These are phyloP conservation scores for Zenarchopterus dispar DNA, from an alignment of 2,797 vertebrate genomes.

Conservation along the genomic window DNA sequence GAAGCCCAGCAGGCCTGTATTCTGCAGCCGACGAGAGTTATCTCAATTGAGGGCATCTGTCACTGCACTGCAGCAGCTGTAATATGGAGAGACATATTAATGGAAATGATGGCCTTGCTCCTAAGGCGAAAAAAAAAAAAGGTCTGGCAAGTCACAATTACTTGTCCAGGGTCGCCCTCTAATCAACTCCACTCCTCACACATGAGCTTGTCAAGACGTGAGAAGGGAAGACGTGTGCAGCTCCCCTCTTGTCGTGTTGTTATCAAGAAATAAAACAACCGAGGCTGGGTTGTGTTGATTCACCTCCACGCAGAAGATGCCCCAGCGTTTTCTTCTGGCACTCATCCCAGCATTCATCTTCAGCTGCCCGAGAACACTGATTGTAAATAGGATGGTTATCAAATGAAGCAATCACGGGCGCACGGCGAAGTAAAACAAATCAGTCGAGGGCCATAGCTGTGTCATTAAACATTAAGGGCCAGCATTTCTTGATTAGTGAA, in stretches of 20 bases:
- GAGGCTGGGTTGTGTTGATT: constrained; percentile 50
- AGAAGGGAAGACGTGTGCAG: constrained; percentile 47
- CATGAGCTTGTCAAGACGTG: constrained; percentile 60
- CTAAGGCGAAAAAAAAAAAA: constrained; percentile 40
- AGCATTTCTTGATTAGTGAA: constrained; percentile 68
- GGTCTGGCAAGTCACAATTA: constrained; percentile 69
- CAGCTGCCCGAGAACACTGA: constrained; percentile 55
- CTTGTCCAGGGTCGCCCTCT: constrained; percentile 63
- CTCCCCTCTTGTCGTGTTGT: constrained; percentile 43
- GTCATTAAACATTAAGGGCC: constrained; percentile 58
- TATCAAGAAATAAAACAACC: constrained; percentile 64
- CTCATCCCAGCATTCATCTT: constrained; percentile 60
- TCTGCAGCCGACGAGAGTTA: constrained; percentile 32
- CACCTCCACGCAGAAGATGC: constrained; percentile 47
- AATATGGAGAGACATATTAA: constrained; percentile 69
- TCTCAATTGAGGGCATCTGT: constrained; percentile 63
- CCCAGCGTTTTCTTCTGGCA: constrained; percentile 38
- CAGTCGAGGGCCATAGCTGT: constrained; percentile 49
- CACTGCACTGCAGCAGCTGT: constrained; percentile 43
- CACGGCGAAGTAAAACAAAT: constrained; percentile 55
- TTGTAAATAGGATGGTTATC: constrained; percentile 70
- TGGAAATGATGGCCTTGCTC: constrained; percentile 66
- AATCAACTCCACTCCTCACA: constrained; percentile 70
- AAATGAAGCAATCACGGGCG: constrained; percentile 72
- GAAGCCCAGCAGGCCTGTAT: constrained; percentile 20